A percentile compares a stretch with the other conserved stretches of the same genome.
Evolutionary conservation across 2,888 invertebrate genomes (phyloP).

Genomic region (Lathronympha strigana): DNA sequence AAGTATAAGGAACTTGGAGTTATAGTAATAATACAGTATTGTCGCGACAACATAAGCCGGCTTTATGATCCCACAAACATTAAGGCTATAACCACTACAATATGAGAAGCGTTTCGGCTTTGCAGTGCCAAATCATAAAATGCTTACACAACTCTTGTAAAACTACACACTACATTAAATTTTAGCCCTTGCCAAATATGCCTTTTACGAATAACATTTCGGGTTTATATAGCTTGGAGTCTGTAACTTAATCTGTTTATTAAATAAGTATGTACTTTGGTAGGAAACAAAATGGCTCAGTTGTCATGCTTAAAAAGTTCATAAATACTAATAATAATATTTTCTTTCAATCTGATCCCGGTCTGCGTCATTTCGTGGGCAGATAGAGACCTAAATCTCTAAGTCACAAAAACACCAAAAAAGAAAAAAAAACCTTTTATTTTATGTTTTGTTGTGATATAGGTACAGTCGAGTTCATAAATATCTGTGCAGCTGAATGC

Average conservation of each 20-base stretch:
- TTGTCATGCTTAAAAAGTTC: no score
- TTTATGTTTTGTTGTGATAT: no score
- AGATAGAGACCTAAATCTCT: no score
- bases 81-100: slow-evolving; percentile 55
- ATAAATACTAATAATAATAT: no score
- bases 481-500: no score
- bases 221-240: not conserved
- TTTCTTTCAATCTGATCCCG: no score
- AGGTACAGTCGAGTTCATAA: no score
- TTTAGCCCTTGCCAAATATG: slow-evolving; percentile 51
- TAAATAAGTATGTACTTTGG: no score
- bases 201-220: slow-evolving; percentile 24
- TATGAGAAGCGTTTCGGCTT: slow-evolving; percentile 46
- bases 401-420: no score
- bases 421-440: no score
- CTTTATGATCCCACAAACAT: slow-evolving; percentile 52
- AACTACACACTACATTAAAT: slow-evolving; percentile 59
- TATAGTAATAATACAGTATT: not conserved
- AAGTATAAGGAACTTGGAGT: slow-evolving; percentile 2
- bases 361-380: no score
- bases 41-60: slow-evolving; percentile 34
- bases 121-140: slow-evolving; percentile 60
- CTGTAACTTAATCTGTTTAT: not conserved
- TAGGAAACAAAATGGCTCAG: no score
- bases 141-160: slow-evolving; percentile 63